A percentile compares a stretch with the other conserved stretches of the same genome.
These are phyloP conservation scores for Luperina nickerlii DNA, from an alignment of 2,888 invertebrate species.

Conservation along the genomic window DNA sequence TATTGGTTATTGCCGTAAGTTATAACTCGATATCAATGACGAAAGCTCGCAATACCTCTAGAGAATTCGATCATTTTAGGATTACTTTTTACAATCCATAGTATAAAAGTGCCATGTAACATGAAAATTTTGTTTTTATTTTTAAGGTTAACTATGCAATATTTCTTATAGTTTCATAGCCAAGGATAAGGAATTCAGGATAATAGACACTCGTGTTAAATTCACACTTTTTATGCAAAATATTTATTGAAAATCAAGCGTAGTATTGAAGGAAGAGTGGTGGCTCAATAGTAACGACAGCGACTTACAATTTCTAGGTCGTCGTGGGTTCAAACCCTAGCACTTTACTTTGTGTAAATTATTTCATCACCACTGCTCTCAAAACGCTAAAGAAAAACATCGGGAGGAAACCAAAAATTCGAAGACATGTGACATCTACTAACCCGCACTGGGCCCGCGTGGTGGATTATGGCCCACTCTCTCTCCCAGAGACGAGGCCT, in stretches of 20 bases:
- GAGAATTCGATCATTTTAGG: not conserved
- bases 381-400: too few relatives aligned
- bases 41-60: conserved; percentile 18
- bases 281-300: too few relatives aligned
- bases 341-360: too few relatives aligned
- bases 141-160: not conserved
- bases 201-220: not conserved
- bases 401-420: too few relatives aligned
- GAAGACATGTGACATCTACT: too few relatives aligned
- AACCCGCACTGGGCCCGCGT: too few relatives aligned
- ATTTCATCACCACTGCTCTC: too few relatives aligned
- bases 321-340: too few relatives aligned
- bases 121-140: not conserved
- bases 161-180: not conserved
- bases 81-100: not conserved
- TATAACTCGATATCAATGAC: conserved; percentile 31
- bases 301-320: too few relatives aligned
- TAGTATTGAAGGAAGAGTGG: too few relatives aligned
- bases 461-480: too few relatives aligned
- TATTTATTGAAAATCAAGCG: not conserved
- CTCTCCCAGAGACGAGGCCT: too few relatives aligned
- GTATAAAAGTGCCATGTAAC: not conserved
- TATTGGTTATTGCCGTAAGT: conserved; percentile 31
- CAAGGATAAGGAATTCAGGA: not conserved
- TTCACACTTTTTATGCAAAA: not conserved